phyloP scores from a whole-genome alignment of 1,140 invertebrate species.

The Portunus trituberculatus region DNA sequence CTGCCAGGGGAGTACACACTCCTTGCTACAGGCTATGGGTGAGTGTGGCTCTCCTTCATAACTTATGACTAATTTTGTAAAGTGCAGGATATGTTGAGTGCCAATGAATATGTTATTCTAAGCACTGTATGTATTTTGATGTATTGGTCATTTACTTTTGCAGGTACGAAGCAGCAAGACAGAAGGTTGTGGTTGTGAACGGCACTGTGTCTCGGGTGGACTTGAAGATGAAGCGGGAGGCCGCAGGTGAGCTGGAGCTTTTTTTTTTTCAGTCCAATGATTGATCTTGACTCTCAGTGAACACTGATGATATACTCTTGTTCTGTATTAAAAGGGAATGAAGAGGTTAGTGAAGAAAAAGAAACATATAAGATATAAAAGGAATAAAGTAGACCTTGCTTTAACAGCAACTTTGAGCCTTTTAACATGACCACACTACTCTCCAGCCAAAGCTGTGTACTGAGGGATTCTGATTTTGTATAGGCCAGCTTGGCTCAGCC shows the following conservation, averaged over 20 bases:
- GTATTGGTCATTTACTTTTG: not conserved
- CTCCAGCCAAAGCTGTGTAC: no score
- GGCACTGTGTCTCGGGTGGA: constrained; percentile 44
- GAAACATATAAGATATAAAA: no score
- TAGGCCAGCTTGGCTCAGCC: no score
- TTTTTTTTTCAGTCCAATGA: not conserved
- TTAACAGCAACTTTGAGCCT: no score
- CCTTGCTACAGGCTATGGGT: constrained; percentile 88
- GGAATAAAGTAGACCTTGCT: no score
- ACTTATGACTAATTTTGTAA: not conserved
- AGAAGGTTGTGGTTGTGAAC: constrained; percentile 5
- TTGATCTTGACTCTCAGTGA: no score
- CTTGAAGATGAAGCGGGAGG: constrained; percentile 44
- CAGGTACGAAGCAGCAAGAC: constrained; percentile 51
- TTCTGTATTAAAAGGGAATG: no score
- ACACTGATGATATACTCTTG: no score
- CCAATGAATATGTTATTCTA: not conserved
- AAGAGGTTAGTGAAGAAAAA: no score
- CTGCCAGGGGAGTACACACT: constrained; percentile 90
- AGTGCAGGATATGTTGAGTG: not conserved
- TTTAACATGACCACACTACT: no score
- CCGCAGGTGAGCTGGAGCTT: constrained; percentile 37
- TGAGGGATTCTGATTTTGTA: no score
- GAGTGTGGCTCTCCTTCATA: constrained; percentile 78
- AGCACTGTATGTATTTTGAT: not conserved